Base-by-base conservation (phyloP, 2,797 vertebrate genomes). In the Pseudocheirus occidentalis region DNA sequence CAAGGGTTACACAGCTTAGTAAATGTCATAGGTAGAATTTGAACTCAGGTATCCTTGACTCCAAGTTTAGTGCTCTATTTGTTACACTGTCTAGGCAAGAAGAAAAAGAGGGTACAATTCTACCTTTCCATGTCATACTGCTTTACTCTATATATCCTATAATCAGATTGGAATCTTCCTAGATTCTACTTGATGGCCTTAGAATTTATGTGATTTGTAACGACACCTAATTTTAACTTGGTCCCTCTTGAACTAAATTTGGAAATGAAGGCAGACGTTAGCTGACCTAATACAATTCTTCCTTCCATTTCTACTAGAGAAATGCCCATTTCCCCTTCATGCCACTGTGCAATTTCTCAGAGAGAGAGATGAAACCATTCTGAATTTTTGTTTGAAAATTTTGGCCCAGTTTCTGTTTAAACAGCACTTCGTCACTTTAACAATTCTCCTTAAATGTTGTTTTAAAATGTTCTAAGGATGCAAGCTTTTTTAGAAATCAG, bases 341-440 rank as follows among this genome's bases (percentile, higher is more conserved):
- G 97, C 92, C 94, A 94, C 94, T 94, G 92, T 59, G 96, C 93
- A 95, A 95, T 96, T 91, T 50, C 31, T 95, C 55, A 21, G 97
- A 92, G 97, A 95, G 96, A 96, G 92, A 55, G 96, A 97, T 92
- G 91, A 96, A 97, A 95, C 96, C 66, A 94, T 94, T 96, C 94
- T 59, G 95, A 94, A 93, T 95, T 96, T 97, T 97, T 98, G 97
- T 97, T 97, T 98, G 97, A 97, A 98, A 97, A 95, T 92, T 96
- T 97, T 97, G 97, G 96, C 97, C 96, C 95, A 97, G 97, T 98
- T 97, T 96, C 94, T 96, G 95, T 97, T 97, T 97, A 96, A 97
- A 97, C 14, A 73, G 34, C 40, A 73, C 62, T 66, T 87, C 73
- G 50, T 46, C 73, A 87, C 40, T 87, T 87, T 87, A 87, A 46